Evolutionary conservation across 2,888 invertebrate genomes (phyloP), one percentile per base, ranked within the genome.

Genomic region (Beris morrisii): DNA sequence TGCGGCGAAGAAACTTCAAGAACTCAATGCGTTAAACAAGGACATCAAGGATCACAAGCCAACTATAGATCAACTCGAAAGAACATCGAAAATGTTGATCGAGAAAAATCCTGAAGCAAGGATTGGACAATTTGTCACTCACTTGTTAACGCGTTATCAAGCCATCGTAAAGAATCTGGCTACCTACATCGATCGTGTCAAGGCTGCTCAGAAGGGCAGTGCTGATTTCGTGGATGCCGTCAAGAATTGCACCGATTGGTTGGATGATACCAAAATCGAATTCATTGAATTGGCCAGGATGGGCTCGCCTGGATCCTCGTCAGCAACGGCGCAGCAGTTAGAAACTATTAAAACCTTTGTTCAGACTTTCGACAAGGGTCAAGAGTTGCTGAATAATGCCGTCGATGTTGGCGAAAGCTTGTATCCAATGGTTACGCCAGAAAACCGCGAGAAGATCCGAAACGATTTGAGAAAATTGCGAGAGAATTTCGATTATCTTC

Each of bases 361-460:
- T 2, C 77, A 77, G 55, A 86, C 84, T 74, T 88, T 93, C 73
- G 93, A 95, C 73, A 83, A 86, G 64, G 95, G 95, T 0, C 93
- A 93, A 75, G 81, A 82, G 38, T 81, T 93, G 46, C 79, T 96
- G 0, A 93, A 91, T 73, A 87, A 85, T 73, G 91, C 92, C 0
- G 88, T 93, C 0, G 93, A 93, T 78, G 87, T 90, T 64, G 96
- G 96, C 0, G 97, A 97, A 82, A 87, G 89, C 5, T 82, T 97
- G 9, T 95, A 95, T 74, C 88, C 93, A 11, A 89, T 91, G 50
- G 91, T 96, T 7, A 91, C 91, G 0, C 89, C 93, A 1, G 93
- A 94, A 74, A 92, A 94, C 67, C 86, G 96, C 58, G 96, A 97
- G 76, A 82, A 85, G 58, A 89, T 97, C 59, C 85, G 97, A 70